A percentile compares a stretch with the other conserved stretches of the same genome.
Evolutionary conservation across 2,888 invertebrate species (phyloP).

Genomic region (Neria commutata): DNA sequence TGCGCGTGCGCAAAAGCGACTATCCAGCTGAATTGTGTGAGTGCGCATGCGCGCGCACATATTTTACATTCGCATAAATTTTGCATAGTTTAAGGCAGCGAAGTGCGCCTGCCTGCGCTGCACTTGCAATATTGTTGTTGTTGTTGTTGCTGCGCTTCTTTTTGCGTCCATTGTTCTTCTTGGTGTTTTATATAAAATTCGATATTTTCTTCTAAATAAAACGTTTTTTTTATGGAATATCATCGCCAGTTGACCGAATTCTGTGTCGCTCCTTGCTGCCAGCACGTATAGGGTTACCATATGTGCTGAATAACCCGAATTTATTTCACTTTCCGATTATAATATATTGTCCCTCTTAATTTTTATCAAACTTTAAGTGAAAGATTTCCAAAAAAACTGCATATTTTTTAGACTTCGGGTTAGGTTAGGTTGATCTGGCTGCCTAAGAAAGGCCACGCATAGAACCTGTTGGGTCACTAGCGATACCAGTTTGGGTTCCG

Average conservation of each 20-base stretch:
- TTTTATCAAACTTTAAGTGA: too few relatives aligned
- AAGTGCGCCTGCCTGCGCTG: too few relatives aligned
- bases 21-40: slow-evolving; percentile 2
- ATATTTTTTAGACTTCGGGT: too few relatives aligned
- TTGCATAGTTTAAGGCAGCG: slow-evolving; percentile 52
- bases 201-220: not conserved
- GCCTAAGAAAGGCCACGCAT: too few relatives aligned
- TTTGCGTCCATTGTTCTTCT: not conserved
- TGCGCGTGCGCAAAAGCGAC: slow-evolving; percentile 41
- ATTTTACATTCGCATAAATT: slow-evolving; percentile 52
- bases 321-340: too few relatives aligned
- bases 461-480: too few relatives aligned
- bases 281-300: too few relatives aligned
- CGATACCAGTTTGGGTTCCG: too few relatives aligned
- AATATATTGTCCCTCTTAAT: too few relatives aligned
- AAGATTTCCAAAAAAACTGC: too few relatives aligned
- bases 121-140: not conserved
- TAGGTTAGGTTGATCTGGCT: too few relatives aligned
- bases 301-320: too few relatives aligned
- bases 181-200: not conserved
- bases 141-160: not conserved
- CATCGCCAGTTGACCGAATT: slow-evolving; percentile 9
- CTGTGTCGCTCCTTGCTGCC: slow-evolving; percentile 20
- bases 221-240: not conserved
- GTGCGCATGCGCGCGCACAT: slow-evolving; percentile 30